Base-by-base conservation (phyloP, 1,140 invertebrate genomes). In the Drosophila ironensis region DNA sequence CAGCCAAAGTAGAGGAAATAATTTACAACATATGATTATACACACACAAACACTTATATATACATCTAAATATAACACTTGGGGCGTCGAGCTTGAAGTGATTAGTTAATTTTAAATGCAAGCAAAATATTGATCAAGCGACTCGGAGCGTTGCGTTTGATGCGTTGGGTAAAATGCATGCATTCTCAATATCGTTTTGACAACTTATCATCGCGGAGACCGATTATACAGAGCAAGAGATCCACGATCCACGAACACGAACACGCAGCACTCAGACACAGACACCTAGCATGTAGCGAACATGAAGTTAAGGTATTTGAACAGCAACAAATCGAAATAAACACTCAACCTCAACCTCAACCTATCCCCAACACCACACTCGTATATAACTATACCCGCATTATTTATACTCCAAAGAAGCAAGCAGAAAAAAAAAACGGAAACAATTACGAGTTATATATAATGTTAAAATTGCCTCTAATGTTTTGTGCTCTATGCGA, bases 331-430 rank as follows among this genome's bases (percentile, higher is more conserved):
- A 74, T 84, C 80, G 80, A 84, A 84, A 73, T 86, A 77, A 41
- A 74, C 30, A 48, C 37, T 37, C 33, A 37, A 6, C 12, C 20
- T 3, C 20, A 35, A 4, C 60, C 37, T 66, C 42, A 44, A 25
- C 52, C 44, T 14, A 25, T 9, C 30, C 37, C 30, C 50, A 42
- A 61, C 42, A 72, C 33, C n/a, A 54, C 50, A 57, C 64, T 67
- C 48, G 63, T 54, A 64, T 46, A 76, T 57, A 72, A n/a, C n/a
- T n/a, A n/a, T n/a, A n/a, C n/a, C n/a, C 41, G 56, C 69, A 84
- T 86, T 84, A 84, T 86, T 74, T 84, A 75, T 88, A 86, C 74
- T 78, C 78, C 86, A 88, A 88, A 88, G 77, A 86, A 80, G 75
- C 66, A 78, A 88, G 77, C 80, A 80, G 75, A 60, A 78, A 78